Base-by-base conservation (phyloP, 2,113 vertebrate genomes). In the Delphinus delphis region DNA sequence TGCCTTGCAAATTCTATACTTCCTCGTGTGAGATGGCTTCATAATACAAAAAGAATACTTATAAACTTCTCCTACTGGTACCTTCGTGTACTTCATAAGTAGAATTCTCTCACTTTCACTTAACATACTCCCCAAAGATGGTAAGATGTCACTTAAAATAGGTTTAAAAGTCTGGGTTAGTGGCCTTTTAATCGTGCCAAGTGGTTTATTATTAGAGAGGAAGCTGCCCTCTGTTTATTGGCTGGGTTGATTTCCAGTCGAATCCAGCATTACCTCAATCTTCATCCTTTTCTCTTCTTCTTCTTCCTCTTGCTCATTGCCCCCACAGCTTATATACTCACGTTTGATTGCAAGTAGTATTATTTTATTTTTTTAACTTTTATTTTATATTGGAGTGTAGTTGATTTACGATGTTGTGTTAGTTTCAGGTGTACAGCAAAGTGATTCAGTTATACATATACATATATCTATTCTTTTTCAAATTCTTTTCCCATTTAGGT, bases 101-200 rank as follows among this genome's bases (percentile, higher is more conserved):
- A 95, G 50, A 94, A 47, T 67, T 95, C 26, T 47, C 25, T 93
- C 13, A 84, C 58, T 70, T 96, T 88, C 8, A 25, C 41, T 91
- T 88, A 55, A 28, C 5, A 21, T 74, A 38, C 67, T 71, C 13
- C 33, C 38, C 58, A 63, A 90, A 79, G 41, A 28, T 86, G 81
- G 68, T 87, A 79, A 94, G 25, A 62, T 86, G 8, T 94, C 83
- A 5, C 68, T 90, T 92, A 94, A 81, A 60, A 73, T 38, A 83
- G 18, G n/a, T 82, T 94, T 85, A 60, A 67, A 90, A 74, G 23
- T 74, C 55, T 71, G 62, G 55, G 15, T 67, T 92, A 87, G 25
- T 85, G 21, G 67, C 7, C 36, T 81, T 95, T 88, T 81, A 80
- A 65, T 80, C 65, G 31, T 92, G 33, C 33, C 15, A 65, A 76